Percentiles rank a stretch among this genome's conserved stretches.
These are phyloP conservation scores for Lophotriccus pileatus DNA, from an alignment of 2,797 vertebrate species.

Conservation along the genomic window DNA sequence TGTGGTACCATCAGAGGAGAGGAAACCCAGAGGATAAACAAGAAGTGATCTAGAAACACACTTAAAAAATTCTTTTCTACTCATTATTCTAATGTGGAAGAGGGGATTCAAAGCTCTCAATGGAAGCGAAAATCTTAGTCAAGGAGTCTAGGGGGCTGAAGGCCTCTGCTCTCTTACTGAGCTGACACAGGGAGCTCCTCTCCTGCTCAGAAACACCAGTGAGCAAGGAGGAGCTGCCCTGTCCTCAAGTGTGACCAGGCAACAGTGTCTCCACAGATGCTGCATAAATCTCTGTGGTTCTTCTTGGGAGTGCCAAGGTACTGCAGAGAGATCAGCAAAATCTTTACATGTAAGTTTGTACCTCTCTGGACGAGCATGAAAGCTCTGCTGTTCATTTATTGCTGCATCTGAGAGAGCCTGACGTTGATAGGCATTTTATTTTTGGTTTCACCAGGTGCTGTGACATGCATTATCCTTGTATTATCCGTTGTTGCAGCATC, in stretches of 20 bases:
- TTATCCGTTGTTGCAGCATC: neutral
- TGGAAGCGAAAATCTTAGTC: neutral
- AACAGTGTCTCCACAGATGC: fast-evolving
- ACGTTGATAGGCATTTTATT: neutral
- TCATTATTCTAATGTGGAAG: neutral
- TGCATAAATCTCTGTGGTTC: fast-evolving
- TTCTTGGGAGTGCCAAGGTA: fast-evolving
- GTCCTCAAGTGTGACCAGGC: fast-evolving
- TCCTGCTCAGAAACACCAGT: neutral
- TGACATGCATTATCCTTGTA: neutral
- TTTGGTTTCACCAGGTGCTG: neutral
- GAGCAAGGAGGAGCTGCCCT: neutral
- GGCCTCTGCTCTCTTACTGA: neutral
- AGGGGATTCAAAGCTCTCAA: neutral
- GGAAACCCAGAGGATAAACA: conserved; percentile 30
- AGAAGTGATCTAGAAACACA: neutral
- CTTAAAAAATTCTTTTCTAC: conserved; percentile 29
- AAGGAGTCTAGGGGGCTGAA: neutral
- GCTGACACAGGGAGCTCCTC: fast-evolving
- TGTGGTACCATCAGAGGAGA: conserved; percentile 39
- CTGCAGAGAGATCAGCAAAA: neutral
- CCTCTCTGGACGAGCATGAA: neutral
- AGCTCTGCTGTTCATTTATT: neutral
- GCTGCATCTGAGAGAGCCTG: neutral
- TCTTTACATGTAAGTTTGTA: neutral